phyloP scores from a whole-genome alignment of 1,140 invertebrate species.

The Cardiocondyla obscurior region DNA sequence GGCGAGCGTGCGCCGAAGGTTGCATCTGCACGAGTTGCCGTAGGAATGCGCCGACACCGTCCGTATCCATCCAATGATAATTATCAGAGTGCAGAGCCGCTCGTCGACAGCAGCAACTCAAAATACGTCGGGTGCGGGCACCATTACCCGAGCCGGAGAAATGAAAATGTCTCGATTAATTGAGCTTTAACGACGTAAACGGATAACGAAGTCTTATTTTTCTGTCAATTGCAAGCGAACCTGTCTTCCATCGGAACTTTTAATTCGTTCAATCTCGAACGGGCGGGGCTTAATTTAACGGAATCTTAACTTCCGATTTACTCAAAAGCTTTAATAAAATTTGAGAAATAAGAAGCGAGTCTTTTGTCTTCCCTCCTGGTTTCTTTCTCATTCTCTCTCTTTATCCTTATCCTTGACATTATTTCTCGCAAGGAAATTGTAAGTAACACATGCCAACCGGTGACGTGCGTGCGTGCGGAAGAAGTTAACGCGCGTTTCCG shows the following conservation, averaged over 20 bases:
- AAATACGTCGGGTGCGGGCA: neutral
- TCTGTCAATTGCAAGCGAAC: neutral
- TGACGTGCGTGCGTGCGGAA: neutral
- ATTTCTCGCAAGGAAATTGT: neutral
- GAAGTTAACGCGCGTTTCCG: slow-evolving; percentile 29
- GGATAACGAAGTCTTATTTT: neutral
- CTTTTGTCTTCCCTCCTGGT: too few relatives aligned
- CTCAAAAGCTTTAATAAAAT: slow-evolving; percentile 4
- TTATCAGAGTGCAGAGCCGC: too few relatives aligned
- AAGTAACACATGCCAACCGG: neutral
- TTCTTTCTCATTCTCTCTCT: neutral
- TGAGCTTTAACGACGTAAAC: neutral
- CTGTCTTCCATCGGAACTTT: neutral
- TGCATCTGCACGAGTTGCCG: neutral
- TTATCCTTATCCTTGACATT: neutral
- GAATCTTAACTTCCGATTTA: slow-evolving; percentile 7
- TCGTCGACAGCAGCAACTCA: neutral
- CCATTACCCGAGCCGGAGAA: neutral
- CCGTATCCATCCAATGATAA: neutral
- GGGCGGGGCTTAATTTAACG: neutral
- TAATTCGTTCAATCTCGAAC: neutral
- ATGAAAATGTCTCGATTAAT: slow-evolving; percentile 18
- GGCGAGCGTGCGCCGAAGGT: neutral
- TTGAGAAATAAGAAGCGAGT: neutral
- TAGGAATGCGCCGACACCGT: neutral